phyloP scores from a whole-genome alignment of 2,797 vertebrate species.

The Chloroceryle inda region DNA sequence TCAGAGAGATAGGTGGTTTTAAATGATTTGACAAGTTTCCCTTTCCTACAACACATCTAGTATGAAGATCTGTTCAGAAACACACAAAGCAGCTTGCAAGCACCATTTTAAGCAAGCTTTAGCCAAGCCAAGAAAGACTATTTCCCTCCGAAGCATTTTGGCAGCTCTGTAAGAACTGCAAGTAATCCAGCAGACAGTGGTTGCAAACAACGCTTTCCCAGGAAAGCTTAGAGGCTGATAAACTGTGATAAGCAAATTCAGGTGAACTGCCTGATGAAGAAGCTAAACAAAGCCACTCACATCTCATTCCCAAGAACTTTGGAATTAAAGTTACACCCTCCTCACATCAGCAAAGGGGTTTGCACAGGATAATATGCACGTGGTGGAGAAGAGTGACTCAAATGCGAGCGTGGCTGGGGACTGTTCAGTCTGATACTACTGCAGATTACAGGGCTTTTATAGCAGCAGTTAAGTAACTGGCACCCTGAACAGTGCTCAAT shows the following conservation, averaged over 20 bases:
- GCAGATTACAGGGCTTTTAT: neutral
- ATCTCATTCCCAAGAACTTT: conserved; percentile 58
- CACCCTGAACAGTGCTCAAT: neutral
- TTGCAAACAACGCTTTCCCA: neutral
- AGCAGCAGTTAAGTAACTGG: neutral
- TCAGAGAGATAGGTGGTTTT: neutral
- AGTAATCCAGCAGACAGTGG: neutral
- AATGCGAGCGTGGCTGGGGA: neutral
- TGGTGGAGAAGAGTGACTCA: neutral
- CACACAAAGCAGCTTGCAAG: neutral
- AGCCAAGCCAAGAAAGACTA: neutral
- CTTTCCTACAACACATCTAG: neutral
- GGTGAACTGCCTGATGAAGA: neutral
- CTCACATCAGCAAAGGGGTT: neutral
- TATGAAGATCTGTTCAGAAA: neutral
- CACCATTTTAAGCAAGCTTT: neutral
- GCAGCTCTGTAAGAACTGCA: neutral
- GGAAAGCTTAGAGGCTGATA: conserved; percentile 49
- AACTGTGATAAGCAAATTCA: conserved; percentile 63
- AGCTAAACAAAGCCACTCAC: neutral
- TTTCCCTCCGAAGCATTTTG: neutral
- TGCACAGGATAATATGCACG: neutral
- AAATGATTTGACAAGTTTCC: neutral
- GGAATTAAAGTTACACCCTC: neutral
- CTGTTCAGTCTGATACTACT: neutral